Evolutionary conservation across 2,113 vertebrate genomes (phyloP).

Genomic region (Mustelus asterias): DNA sequence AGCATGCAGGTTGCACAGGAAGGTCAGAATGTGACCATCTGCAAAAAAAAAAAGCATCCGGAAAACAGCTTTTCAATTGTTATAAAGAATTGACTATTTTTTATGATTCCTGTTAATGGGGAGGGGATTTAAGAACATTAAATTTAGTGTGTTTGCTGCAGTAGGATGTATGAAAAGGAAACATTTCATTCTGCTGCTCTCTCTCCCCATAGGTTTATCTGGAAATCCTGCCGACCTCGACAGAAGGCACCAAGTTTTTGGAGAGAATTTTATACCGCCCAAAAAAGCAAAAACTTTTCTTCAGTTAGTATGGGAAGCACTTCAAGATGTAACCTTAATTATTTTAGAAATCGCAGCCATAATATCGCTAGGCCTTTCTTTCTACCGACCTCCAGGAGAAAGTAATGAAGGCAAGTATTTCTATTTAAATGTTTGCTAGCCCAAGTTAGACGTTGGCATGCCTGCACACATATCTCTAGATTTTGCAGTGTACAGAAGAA

Average conservation of each 20-base stretch:
- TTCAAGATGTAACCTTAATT: constrained; percentile 98
- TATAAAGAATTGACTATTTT: neutral
- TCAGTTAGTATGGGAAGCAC: constrained; percentile 99
- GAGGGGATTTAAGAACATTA: neutral
- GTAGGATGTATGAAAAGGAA: neutral
- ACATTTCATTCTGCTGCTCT: constrained; percentile 38
- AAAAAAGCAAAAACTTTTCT: constrained; percentile 99
- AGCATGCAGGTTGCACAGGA: neutral
- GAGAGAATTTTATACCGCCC: constrained; percentile 96
- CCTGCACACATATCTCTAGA: neutral
- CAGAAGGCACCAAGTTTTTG: constrained; percentile 88
- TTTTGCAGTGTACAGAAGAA: neutral
- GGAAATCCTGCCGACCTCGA: constrained; percentile 90
- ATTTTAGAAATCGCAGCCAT: constrained; percentile 99
- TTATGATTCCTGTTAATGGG: neutral
- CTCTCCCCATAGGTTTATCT: constrained; percentile 74
- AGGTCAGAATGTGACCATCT: neutral
- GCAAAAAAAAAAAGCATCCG: neutral
- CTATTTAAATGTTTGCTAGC: neutral
- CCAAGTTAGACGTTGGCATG: neutral
- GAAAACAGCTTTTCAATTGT: neutral
- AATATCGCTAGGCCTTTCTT: constrained; percentile 99
- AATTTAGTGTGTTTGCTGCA: constrained; percentile 7
- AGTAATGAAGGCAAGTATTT: constrained; percentile 72
- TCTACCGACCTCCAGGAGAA: constrained; percentile 90